Base-by-base conservation (phyloP, 2,113 vertebrate species). In the Rostratula benghalensis region DNA sequence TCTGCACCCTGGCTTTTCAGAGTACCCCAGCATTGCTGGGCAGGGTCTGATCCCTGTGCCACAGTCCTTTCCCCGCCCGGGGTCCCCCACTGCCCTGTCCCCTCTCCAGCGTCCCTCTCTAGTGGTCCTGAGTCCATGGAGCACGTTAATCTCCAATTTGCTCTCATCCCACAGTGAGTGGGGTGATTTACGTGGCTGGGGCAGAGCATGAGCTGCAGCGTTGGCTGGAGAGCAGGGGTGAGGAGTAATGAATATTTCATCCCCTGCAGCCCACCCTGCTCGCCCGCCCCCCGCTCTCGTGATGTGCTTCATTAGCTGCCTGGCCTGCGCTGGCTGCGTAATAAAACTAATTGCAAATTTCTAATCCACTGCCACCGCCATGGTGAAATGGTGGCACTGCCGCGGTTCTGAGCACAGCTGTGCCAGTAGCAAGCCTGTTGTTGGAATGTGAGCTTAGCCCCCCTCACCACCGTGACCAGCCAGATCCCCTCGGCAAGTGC, bases 281-380 rank as follows among this genome's bases (percentile, higher is more conserved):
- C 10, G 16, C 50, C 79, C 14, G 5, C 56, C 43, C 57, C 76
- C 45, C 3, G 13, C 83, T 78, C 45, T 45, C 82, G 35, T 12
- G 89, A 89, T 89, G 77, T 56, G 97, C 89, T 94, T 92, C 93
- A 92, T 94, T 90, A 96, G 85, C 91, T 85, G 94, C 93, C 89
- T 23, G 50, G 75, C 73, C 90, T 33, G 56, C 8, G 13, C 89
- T 71, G 57, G 69, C 46, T 33, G 75, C 43, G 30, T 90, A 93
- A 97, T 95, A 75, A 94, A 94, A 92, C 80, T 93, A 91, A 97
- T 92, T 95, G 93, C 77, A 39, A 63, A 78, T 85, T 85, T 90
- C 87, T 90, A 93, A 96, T 95, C 73, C 39, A 10, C 43, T 69
- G 90, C 80, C 3, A 48, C 41, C 6, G 8, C 68, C 2, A 10